Conservation (phyloP, 2,797 vertebrate genomes). For the Crenichthys baileyi region DNA sequence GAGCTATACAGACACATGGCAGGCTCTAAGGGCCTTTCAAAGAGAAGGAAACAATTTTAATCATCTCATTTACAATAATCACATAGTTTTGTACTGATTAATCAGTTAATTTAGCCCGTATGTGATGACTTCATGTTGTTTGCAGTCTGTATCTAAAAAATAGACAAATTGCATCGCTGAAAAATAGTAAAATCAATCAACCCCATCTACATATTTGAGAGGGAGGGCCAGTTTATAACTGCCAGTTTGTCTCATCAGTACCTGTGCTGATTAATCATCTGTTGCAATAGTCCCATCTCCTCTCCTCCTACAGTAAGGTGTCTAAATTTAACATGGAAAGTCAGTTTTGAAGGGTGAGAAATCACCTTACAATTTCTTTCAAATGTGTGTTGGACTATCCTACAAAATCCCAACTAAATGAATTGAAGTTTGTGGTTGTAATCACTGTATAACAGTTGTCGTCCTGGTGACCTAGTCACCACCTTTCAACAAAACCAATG, state of each 20-base stretch:
- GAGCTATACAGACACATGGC: not conserved
- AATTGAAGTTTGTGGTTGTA: not conserved
- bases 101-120: not conserved
- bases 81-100: not conserved
- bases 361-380: not conserved
- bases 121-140: not conserved
- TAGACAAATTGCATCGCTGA: not conserved
- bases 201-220: too few species aligned
- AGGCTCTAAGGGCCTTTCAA: not conserved
- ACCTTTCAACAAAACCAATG: not conserved
- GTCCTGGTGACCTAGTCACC: not conserved
- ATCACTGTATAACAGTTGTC: not conserved
- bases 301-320: not conserved
- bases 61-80: not conserved
- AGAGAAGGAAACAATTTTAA: not conserved
- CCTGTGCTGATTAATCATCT: not conserved
- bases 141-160: not conserved
- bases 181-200: not conserved
- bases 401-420: not conserved
- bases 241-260: not conserved
- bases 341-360: not conserved
- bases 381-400: not conserved
- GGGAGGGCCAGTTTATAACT: not conserved
- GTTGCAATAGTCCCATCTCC: not conserved
- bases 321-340: not conserved